Base-by-base conservation (phyloP, 2,888 invertebrate species). In the Lasioglossum oenotherae region DNA sequence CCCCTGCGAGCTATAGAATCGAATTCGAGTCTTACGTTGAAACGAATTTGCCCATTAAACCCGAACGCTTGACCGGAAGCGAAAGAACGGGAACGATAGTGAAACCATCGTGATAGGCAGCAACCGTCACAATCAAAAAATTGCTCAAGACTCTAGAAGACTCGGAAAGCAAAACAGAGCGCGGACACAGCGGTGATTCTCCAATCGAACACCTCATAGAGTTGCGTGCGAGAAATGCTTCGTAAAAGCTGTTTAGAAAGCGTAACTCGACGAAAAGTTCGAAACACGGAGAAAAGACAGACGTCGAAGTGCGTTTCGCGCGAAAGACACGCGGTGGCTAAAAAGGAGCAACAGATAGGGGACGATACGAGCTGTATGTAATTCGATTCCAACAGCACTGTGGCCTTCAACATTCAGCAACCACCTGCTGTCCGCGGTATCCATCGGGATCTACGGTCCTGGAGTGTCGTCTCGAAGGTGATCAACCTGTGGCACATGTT, bases 381-480 rank as follows among this genome's bases (percentile, higher is more conserved):
- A 91, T 90, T 91, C 88, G 89, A 91, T 91, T 89, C 89, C 85
- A 78, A 85, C 86, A 90, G 91, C 60, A 49, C 41, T 44, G 84
- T 35, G 87, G 83, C 88, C 87, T 87, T 82, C 84, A 78, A 41
- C 27, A 38, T 82, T 75, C 78, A 82, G 31, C 82, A 77, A 78
- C 78, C 85, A 91, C 85, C 90, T 91, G 91, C 89, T 82, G 81
- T 31, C 69, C 84, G 53, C 84, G 83, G 44, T 92, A 92, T 89
- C 89, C 90, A 53, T 84, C 89, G 53, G 92, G 92, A 89, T 92
- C 87, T 79, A 89, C 88, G 84, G 76, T 92, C 72, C 87, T 92
- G 77, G 90, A 93, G 88, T 92, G 92, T 89, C 92, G 90, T 49
- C 83, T 92, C 77, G 90, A 92, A 60, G 91, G 87, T 81, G 87